Evolutionary conservation across 92 coral and sea anemone genomes (phyloP).

Genomic region (Desmophyllum pertusum): DNA sequence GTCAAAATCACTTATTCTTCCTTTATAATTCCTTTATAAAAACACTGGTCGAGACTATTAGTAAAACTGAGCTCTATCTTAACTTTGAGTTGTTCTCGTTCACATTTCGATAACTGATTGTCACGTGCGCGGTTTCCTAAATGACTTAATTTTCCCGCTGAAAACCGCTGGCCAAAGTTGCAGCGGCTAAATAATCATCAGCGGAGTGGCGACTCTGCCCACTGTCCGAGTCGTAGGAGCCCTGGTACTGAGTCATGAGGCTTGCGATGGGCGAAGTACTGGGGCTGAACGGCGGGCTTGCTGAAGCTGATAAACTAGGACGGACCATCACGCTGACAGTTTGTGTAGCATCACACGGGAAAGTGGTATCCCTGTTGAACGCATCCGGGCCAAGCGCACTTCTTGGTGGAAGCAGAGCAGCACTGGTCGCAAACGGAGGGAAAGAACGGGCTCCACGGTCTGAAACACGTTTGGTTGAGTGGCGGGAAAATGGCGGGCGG

Average conservation of each 20-base stretch:
- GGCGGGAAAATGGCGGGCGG: conserved; percentile 20
- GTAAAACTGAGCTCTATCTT: too few relatives aligned
- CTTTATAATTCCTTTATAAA: too few relatives aligned
- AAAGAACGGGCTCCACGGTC: conserved; percentile 22
- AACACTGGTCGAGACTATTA: too few relatives aligned
- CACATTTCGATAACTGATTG: too few relatives aligned
- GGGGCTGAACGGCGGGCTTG: conserved; percentile 5
- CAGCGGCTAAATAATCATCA: conserved; percentile 73
- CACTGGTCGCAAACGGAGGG: conserved; percentile 2
- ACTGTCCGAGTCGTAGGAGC: conserved; percentile 44
- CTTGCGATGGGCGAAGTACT: neutral
- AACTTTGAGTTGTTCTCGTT: too few relatives aligned
- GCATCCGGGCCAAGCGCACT: too few relatives aligned
- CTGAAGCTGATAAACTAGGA: conserved; percentile 13
- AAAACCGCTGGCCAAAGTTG: conserved; percentile 59
- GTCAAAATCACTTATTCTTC: too few relatives aligned
- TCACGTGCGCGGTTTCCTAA: too few relatives aligned
- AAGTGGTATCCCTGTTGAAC: neutral
- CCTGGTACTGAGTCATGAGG: neutral
- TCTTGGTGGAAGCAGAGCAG: conserved; percentile 10
- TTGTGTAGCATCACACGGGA: neutral
- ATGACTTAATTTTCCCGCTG: conserved; percentile 63
- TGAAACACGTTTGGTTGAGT: conserved; percentile 9
- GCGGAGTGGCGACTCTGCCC: conserved; percentile 38
- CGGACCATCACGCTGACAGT: neutral